phyloP scores from a whole-genome alignment of 1,140 invertebrate species.

The Elysia chlorotica region DNA sequence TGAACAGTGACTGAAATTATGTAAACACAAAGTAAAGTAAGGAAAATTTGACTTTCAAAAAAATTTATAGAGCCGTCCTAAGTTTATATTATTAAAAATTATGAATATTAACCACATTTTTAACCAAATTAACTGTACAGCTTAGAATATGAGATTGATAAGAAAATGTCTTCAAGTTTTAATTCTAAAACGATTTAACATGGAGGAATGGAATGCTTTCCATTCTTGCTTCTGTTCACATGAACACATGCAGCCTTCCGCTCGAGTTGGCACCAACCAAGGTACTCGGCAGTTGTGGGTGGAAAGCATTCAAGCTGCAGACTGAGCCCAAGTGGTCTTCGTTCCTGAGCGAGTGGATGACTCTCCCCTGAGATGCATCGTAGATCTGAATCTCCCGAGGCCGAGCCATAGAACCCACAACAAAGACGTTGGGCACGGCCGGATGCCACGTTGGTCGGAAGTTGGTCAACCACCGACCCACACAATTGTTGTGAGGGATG shows the following conservation, averaged over 20 bases:
- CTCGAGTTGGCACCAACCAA: conserved; percentile 56
- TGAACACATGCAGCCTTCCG: conserved; percentile 56
- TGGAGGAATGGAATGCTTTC: too few species aligned
- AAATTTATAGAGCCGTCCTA: too few species aligned
- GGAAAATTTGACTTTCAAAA: too few species aligned
- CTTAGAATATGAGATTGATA: too few species aligned
- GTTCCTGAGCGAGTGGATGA: conserved; percentile 33
- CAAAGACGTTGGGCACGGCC: conserved; percentile 57
- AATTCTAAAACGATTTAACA: too few species aligned
- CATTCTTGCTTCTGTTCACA: too few species aligned
- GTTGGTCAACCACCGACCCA: conserved; percentile 58
- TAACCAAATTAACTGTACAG: too few species aligned
- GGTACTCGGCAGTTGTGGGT: conserved; percentile 38
- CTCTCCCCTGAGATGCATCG: conserved; percentile 33
- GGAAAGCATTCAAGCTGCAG: conserved; percentile 47
- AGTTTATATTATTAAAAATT: too few species aligned
- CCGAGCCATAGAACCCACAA: conserved; percentile 55
- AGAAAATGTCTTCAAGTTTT: too few species aligned
- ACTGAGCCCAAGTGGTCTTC: conserved; percentile 49
- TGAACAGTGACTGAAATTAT: too few species aligned
- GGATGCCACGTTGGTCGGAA: conserved; percentile 61
- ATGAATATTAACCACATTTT: too few species aligned
- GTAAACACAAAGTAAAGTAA: too few species aligned
- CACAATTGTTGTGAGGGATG: conserved; percentile 54
- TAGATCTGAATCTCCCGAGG: conserved; percentile 54